These are phyloP conservation scores for Parazoanthus swiftii DNA, from an alignment of 92 coral and sea anemone species.

Conservation along the genomic window DNA sequence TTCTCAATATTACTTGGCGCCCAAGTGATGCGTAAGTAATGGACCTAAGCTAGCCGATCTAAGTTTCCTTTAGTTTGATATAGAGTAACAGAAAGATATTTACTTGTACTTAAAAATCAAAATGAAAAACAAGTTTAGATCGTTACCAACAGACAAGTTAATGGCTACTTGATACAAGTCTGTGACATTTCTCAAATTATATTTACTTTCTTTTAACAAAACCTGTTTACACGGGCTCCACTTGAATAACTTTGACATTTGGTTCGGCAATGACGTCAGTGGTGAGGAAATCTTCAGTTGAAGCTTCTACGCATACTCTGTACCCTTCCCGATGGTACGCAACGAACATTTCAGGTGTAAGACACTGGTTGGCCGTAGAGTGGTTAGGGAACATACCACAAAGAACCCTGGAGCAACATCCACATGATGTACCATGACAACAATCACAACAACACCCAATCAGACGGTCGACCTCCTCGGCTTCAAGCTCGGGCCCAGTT, in stretches of 20 bases:
- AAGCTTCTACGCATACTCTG: slow-evolving; percentile 66
- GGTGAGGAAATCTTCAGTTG: slow-evolving; percentile 40
- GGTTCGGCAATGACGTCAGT: not conserved
- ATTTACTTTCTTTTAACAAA: no score
- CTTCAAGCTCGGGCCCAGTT: slow-evolving; percentile 57
- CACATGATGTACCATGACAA: slow-evolving; percentile 50
- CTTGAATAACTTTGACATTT: not conserved
- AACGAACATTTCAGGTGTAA: slow-evolving; percentile 64
- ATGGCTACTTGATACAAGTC: no score
- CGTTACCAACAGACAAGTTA: no score
- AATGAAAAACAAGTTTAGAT: no score
- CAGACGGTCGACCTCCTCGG: slow-evolving; percentile 60
- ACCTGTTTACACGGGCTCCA: no score
- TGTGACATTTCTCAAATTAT: no score
- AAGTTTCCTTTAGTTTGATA: no score
- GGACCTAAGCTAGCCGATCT: no score
- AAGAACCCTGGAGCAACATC: slow-evolving; percentile 35
- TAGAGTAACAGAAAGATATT: no score
- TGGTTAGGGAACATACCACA: slow-evolving; percentile 66
- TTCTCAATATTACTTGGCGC: no score
- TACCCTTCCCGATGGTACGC: slow-evolving; percentile 77
- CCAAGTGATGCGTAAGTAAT: no score
- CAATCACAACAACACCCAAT: slow-evolving; percentile 68
- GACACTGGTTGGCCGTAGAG: slow-evolving; percentile 65
- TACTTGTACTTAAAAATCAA: no score